A percentile compares a stretch with the other conserved stretches of the same genome.
These are phyloP conservation scores for Pseudomyrmex pallidus DNA, from an alignment of 1,140 invertebrate genomes.

Conservation along the genomic window DNA sequence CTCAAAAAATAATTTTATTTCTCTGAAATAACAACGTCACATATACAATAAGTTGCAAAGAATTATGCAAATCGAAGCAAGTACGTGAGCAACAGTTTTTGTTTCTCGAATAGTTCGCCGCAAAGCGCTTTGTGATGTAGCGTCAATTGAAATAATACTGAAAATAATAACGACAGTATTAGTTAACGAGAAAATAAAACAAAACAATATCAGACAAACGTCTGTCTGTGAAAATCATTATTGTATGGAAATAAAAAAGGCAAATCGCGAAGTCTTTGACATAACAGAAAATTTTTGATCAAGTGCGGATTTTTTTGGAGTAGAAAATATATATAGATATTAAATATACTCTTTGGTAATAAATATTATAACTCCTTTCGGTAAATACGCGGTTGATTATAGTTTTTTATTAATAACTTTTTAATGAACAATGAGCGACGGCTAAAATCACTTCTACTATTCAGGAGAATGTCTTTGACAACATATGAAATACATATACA, in stretches of 20 bases:
- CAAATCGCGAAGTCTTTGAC: constrained; percentile 47
- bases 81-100: constrained; percentile 2
- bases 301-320: constrained; percentile 27
- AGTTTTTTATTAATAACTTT: no score
- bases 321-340: background rate
- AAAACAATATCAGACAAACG: constrained; percentile 38
- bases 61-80: constrained; percentile 22
- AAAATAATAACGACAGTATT: constrained; percentile 57
- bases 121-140: constrained; percentile 50
- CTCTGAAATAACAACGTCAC: no score
- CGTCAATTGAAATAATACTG: constrained; percentile 55
- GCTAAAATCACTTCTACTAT: no score
- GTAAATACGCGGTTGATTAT: no score
- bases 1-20: no score
- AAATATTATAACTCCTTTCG: constrained; percentile 50
- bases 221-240: constrained; percentile 40
- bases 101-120: constrained; percentile 34
- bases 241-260: constrained; percentile 56
- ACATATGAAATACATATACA: no score
- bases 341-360: constrained; percentile 26
- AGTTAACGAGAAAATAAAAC: constrained; percentile 9
- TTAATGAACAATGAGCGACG: no score
- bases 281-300: constrained; percentile 45
- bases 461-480: no score
- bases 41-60: constrained; percentile 1